A percentile compares a stretch with the other conserved stretches of the same genome.
Conservation (phyloP, 2,113 vertebrate species). For the Pelecanus crispus region DNA sequence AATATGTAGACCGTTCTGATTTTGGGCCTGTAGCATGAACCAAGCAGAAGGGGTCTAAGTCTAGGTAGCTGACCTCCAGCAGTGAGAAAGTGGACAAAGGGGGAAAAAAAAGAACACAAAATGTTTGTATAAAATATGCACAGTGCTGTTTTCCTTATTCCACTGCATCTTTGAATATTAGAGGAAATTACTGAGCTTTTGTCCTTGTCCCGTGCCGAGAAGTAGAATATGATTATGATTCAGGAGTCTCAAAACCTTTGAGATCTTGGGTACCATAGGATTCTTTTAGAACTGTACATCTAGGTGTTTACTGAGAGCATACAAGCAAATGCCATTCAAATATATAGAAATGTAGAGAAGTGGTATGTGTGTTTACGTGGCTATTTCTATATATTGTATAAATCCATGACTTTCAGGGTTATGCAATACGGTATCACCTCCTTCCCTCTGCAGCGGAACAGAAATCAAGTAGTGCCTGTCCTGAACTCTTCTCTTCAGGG, state of each 20-base stretch:
- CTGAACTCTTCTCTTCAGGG: not conserved
- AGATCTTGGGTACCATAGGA: not conserved
- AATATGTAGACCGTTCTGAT: not conserved
- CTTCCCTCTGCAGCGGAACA: not conserved
- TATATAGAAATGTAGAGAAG: not conserved
- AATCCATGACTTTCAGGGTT: not conserved
- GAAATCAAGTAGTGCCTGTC: not conserved
- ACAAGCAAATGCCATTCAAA: not conserved
- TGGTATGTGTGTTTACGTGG: not conserved
- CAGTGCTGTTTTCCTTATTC: not conserved
- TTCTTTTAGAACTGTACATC: not conserved
- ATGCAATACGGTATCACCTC: not conserved
- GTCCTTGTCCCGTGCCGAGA: not conserved
- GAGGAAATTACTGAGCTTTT: not conserved
- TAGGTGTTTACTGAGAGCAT: not conserved
- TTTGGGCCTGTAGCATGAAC: not conserved
- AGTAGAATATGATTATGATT: not conserved
- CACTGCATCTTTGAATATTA: not conserved
- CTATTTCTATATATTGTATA: not conserved
- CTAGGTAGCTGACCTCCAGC: not conserved
- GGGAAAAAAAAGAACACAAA: not conserved
- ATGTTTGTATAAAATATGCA: not conserved
- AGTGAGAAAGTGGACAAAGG: not conserved
- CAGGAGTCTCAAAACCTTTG: not conserved
- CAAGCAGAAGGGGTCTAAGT: not conserved